These are phyloP conservation scores for Syritta pipiens DNA, from an alignment of 2,888 invertebrate genomes.

Conservation along the genomic window DNA sequence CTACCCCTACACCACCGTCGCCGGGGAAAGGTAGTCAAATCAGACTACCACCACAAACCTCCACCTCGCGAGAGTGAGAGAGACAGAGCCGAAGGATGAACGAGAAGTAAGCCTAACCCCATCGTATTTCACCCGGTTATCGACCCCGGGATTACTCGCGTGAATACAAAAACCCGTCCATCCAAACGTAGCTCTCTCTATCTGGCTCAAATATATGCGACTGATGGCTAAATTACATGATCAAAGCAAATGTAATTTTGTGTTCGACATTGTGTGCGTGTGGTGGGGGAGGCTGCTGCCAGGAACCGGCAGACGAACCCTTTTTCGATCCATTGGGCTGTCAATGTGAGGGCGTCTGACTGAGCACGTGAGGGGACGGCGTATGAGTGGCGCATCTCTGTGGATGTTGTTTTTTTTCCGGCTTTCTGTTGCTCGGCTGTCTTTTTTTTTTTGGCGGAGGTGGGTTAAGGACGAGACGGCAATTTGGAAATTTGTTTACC, in stretches of 20 bases:
- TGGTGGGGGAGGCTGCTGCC: conserved; percentile 1
- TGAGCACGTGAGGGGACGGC: conserved; percentile 1
- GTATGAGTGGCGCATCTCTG: conserved; percentile 2
- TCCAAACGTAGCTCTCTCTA: conserved; percentile 28
- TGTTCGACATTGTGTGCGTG: conserved; percentile 52
- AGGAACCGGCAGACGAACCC: conserved; percentile 36
- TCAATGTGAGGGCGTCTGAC: conserved; percentile 34
- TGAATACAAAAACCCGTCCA: conserved; percentile 55
- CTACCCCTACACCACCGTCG: conserved; percentile 10
- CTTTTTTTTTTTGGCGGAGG: not conserved
- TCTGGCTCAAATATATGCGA: conserved; percentile 49
- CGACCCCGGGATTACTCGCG: conserved; percentile 66
- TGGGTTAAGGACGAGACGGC: not conserved
- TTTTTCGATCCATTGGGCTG: conserved; percentile 55
- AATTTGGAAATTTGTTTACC: conserved; percentile 9
- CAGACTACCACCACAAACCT: conserved; percentile 18
- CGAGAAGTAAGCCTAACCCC: conserved; percentile 42
- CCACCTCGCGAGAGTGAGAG: not conserved
- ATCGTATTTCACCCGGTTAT: conserved; percentile 59
- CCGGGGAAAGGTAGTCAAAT: conserved; percentile 19
- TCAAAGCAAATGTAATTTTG: conserved; percentile 65
- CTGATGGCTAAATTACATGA: conserved; percentile 68
- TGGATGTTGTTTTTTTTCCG: not conserved
- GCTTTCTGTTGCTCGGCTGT: not conserved
- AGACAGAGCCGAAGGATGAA: conserved; percentile 26